Percentiles rank a stretch among this genome's conserved stretches.
Conservation (phyloP, 1,140 invertebrate genomes). For the Pogonomyrmex barbatus region DNA sequence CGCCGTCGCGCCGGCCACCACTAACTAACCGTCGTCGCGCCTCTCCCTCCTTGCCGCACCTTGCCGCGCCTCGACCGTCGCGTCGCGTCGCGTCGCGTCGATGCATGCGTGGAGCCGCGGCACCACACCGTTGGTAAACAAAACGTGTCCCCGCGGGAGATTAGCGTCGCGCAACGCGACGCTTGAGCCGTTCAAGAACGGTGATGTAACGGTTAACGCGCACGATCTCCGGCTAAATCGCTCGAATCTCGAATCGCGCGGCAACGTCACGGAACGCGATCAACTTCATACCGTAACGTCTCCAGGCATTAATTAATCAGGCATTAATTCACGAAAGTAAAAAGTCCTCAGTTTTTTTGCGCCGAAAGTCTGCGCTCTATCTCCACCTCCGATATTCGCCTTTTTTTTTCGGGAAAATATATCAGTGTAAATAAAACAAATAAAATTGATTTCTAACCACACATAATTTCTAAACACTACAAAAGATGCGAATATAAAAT, state of each 20-base stretch:
- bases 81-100: background rate
- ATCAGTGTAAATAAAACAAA: background rate
- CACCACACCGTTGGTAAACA: conserved; percentile 60
- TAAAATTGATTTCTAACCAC: background rate
- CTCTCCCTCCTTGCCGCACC: conserved; percentile 25
- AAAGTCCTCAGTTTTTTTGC: too few species aligned
- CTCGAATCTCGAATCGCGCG: too few species aligned
- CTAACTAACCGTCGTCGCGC: conserved; percentile 62
- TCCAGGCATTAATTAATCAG: background rate
- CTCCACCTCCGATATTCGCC: too few species aligned
- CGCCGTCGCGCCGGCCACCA: conserved; percentile 65
- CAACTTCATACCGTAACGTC: background rate
- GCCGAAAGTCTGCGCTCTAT: too few species aligned
- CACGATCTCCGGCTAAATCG: conserved; percentile 42
- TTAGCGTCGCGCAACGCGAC: background rate
- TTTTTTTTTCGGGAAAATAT: too few species aligned
- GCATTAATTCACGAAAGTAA: too few species aligned
- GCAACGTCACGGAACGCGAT: background rate
- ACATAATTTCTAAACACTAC: background rate
- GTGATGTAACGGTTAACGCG: conserved; percentile 35
- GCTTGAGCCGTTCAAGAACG: background rate
- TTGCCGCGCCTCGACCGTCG: conserved; percentile 1
- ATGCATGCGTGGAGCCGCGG: background rate
- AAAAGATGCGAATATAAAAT: background rate
- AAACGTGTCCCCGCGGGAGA: conserved; percentile 41